Evolutionary conservation across 2,797 vertebrate species (phyloP), one percentile per base, ranked within the genome.

Genomic region (Lagocephalus sceleratus): DNA sequence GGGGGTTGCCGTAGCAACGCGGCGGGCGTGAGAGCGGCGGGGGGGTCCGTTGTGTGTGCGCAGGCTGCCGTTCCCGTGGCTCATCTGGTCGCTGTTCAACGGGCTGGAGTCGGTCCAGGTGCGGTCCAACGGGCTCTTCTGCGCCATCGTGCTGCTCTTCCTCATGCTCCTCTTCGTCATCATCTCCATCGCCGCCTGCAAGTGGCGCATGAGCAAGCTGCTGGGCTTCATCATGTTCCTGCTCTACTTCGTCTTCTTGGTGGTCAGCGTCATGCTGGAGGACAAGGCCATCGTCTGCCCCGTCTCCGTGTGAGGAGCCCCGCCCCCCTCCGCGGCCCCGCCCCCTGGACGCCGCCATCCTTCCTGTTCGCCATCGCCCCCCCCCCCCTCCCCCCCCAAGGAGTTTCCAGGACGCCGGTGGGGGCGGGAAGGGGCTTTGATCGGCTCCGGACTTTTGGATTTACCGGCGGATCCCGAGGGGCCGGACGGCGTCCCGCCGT

Each of bases 81-180:
- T 99, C 51, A 68, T 99, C 25, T 97, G 82, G 74, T 90, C 94
- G 46, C 1, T 87, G 1, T 58, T 87, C 58, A 92, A 89, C 62
- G 67, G 66, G 46, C 29, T 98, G 65, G 42, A 58, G 2, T 87
- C 95, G 0, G 93, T 99, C 72, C 23, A 84, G 1, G 97, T 99
- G 69, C 98, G 97, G 91, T 99, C 97, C 90, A 99, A 99, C 0
- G 97, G 97, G 44, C 91, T 99, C 48, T 99, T 99, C 92, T 99
- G 97, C 2, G 95, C 97, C 11, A 99, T 99, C 17, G 94, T 99
- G 56, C 95, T 99, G 51, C 97, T 99, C 80, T 99, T 99, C 91
- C 91, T 99, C 88, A 99, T 99, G 97, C 93, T 99, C 44, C 89
- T 99, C 65, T 99, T 99, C 26, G 97, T 99, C 86, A 98, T 97